Percentiles rank a stretch among this genome's conserved stretches.
Conservation (phyloP, 2,113 vertebrate species). For the Xerus inauris region DNA sequence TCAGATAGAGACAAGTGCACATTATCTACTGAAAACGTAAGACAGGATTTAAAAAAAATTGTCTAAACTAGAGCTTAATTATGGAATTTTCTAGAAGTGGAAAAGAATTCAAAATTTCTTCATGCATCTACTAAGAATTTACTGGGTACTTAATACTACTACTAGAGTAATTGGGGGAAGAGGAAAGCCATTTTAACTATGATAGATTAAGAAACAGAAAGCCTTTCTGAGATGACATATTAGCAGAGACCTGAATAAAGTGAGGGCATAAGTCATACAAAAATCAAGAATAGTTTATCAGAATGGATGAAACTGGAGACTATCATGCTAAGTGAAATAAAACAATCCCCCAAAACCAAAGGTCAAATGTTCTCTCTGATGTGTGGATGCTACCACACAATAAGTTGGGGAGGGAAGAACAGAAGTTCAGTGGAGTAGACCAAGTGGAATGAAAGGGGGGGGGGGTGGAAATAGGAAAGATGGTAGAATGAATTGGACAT, state of each 20-base stretch:
- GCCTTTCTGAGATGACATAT: neutral
- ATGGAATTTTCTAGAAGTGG: neutral
- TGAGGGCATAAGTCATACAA: neutral
- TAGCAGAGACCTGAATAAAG: neutral
- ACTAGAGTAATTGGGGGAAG: neutral
- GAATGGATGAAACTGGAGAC: too few relatives aligned
- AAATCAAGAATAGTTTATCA: neutral
- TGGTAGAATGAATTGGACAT: too few relatives aligned
- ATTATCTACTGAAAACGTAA: neutral
- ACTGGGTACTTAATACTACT: neutral
- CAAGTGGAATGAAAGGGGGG: too few relatives aligned
- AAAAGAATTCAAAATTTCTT: conserved; percentile 32
- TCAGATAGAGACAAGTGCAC: neutral
- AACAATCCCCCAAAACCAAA: too few relatives aligned
- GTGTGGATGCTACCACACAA: too few relatives aligned
- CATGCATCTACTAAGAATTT: neutral
- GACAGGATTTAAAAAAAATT: neutral
- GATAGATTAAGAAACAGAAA: neutral
- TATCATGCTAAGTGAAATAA: too few relatives aligned
- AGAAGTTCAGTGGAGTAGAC: too few relatives aligned
- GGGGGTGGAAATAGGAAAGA: too few relatives aligned
- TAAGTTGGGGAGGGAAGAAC: too few relatives aligned
- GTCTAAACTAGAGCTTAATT: neutral
- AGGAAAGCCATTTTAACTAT: neutral
- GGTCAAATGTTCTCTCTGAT: too few relatives aligned